Evolutionary conservation across 2,888 invertebrate genomes (phyloP).

Genomic region (Perizoma flavofasciatum): DNA sequence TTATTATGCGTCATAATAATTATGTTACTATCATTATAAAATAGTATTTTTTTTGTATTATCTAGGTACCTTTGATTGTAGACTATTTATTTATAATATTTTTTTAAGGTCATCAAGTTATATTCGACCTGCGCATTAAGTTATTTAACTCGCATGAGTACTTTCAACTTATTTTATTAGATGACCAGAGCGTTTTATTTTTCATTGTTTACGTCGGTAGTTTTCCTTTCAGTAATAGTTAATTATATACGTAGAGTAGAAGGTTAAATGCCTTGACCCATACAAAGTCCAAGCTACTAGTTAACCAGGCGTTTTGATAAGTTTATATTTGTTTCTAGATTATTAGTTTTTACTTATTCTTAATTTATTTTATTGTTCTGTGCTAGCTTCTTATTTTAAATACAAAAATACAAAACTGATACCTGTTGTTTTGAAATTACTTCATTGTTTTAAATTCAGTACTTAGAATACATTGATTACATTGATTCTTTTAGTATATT

Average conservation of each 20-base stretch:
- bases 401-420: background rate
- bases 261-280: conserved; percentile 25
- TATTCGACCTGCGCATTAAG: conserved; percentile 10
- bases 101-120: conserved; percentile 17
- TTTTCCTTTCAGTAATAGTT: conserved; percentile 19
- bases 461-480: no score
- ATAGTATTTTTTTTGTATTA: no score
- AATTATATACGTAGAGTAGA: conserved; percentile 1
- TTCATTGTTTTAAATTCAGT: no score
- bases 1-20: no score
- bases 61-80: background rate
- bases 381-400: conserved; percentile 2
- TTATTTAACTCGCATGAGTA: background rate
- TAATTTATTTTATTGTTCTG: conserved; percentile 12
- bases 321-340: conserved; percentile 13
- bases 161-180: conserved; percentile 1
- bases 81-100: background rate
- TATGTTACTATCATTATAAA: no score
- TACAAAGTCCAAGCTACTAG: conserved; percentile 20
- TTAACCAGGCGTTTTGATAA: conserved; percentile 11
- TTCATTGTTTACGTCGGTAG: conserved; percentile 6
- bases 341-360: conserved; percentile 18
- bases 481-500: no score
- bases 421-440: background rate
- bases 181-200: background rate